Evolutionary conservation across 1,140 invertebrate species (phyloP), one percentile per base, ranked within the genome.

Genomic region (Battus philenor): DNA sequence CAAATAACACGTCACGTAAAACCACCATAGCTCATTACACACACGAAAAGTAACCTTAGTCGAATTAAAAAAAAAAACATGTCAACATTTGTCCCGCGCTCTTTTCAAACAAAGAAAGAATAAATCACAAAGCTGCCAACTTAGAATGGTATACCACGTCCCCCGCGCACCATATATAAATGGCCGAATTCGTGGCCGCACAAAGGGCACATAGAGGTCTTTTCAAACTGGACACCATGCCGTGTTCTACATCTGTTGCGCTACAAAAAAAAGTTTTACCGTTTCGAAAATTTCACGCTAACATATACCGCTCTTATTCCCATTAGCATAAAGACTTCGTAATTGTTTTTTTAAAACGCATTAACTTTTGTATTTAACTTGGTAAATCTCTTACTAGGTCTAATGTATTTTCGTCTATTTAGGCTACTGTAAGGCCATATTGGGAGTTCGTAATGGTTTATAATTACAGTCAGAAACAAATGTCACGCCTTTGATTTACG

Each of bases 31-130:
- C 45, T 69, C 66, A 72, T 55, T 47, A 49, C 46, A 62, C 45
- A 59, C 51, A 59, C 56, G 56, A 60, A 65, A 68, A 68, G 54
- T 62, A 67, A 60, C 58, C 55, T 54, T 62, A 53, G 50, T 48
- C 47, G 46, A 58, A 38, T 53, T 52, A 44, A 75, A 68, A 57
- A 68, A 65, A 75, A 70, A 52, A 57, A 27, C 46, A 59, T 77
- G 70, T 74, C 73, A 74, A 74, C 70, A 66, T 68, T 69, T 67
- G 66, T 63, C 62, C 55, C 61, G 56, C 47, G 50, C 54, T 54
- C 56, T 50, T 53, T 59, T 57, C 66, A 69, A 77, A 77, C 73
- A 74, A 77, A 77, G 70, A 72, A 71, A 68, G 58, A 72, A 77
- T 77, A 77, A 74, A 77, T 77, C 73, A 77, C 56, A 38, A 56